Base-by-base conservation (phyloP, 2,888 invertebrate genomes). In the Drosophila demipolita region DNA sequence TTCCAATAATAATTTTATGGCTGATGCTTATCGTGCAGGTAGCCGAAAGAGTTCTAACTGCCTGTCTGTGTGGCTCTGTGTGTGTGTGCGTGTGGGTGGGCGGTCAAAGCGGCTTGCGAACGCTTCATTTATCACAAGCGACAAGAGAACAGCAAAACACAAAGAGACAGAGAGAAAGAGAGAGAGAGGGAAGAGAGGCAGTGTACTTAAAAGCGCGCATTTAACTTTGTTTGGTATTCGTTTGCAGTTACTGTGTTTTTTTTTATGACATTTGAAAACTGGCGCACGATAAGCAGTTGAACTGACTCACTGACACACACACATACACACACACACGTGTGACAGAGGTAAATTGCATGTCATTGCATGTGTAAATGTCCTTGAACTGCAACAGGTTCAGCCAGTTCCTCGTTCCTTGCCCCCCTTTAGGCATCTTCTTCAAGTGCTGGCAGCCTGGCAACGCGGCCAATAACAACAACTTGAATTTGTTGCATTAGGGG, bases 301-400 rank as follows among this genome's bases (percentile, higher is more conserved):
- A 49, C 70, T 78, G 78, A 78, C 70, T 78, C 78, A 78, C 42
- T 7, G 40, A 12, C 48, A 40, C 49, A 26, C 8, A 17, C 40
- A 40, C 26, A n/a, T 7, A 3, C 9, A 26, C 26, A 26, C n/a
- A 49, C 29, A 54, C 17, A 45, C n/a, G 29, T 17, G 29, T 23
- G 50, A 35, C 29, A 29, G n/a, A 29, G 50, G 23, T 57, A 35
- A 66, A 52, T 61, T 74, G 73, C 74, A 74, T 40, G 36, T 9
- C 40, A 26, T 54, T 54, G 36, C 54, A 36, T 54, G 54, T 49
- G 17, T 73, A 53, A 62, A 53, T 72, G 73, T 78, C 78, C 78
- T 78, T 78, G 70, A 59, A 57, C 54, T 67, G 78, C 78, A 78
- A 78, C 78, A 78, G 74, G 78, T 78, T 78, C 77, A 50, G 29